Evolutionary conservation across 2,888 invertebrate genomes (phyloP).

Genomic region (Therioaphis trifolii): DNA sequence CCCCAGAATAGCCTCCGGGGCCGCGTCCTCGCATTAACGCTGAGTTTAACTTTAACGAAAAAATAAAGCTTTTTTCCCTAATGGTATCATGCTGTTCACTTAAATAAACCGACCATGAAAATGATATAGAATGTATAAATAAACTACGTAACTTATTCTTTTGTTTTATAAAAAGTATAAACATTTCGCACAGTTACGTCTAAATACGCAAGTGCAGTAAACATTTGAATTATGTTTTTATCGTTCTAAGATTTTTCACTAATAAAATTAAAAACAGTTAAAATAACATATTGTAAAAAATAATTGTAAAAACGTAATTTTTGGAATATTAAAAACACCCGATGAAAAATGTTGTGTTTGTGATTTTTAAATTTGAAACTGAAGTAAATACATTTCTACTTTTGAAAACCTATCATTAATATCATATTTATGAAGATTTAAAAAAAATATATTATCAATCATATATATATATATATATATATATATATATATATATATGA

Average conservation of each 20-base stretch:
- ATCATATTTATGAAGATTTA: too few relatives aligned
- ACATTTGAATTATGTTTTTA: neutral
- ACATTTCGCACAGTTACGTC: neutral
- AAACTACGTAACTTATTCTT: conserved; percentile 15
- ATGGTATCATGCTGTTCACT: conserved; percentile 49
- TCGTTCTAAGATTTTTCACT: neutral
- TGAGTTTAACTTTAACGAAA: conserved; percentile 39
- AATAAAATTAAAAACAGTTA: too few relatives aligned
- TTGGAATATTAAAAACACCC: too few relatives aligned
- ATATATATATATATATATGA: too few relatives aligned
- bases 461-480: too few relatives aligned
- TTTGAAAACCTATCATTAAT: too few relatives aligned
- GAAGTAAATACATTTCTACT: too few relatives aligned
- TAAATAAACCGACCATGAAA: conserved; percentile 48
- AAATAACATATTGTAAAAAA: too few relatives aligned
- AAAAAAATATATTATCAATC: too few relatives aligned
- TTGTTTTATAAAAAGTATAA: neutral
- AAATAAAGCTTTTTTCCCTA: conserved; percentile 28
- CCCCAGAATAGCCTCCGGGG: conserved; percentile 24
- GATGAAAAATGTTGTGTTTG: too few relatives aligned
- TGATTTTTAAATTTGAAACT: too few relatives aligned
- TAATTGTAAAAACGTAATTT: too few relatives aligned
- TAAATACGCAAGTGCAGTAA: neutral
- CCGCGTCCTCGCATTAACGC: conserved; percentile 48
- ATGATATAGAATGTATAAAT: conserved; percentile 35